A percentile compares a stretch with the other conserved stretches of the same genome.
These are phyloP conservation scores for Lingula anatina DNA, from an alignment of 2,888 invertebrate species.

Conservation along the genomic window DNA sequence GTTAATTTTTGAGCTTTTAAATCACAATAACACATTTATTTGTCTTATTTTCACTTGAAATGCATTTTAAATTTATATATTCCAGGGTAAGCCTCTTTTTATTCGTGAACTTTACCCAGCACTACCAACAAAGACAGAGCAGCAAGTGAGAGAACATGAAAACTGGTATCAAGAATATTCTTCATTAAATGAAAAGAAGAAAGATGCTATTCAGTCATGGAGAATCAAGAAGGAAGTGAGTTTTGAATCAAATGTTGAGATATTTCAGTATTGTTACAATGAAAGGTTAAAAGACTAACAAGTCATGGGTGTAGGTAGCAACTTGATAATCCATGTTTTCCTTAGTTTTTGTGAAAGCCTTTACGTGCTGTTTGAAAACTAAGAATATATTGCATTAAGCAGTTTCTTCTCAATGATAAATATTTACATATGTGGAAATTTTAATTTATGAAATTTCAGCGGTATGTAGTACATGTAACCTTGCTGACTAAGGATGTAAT, in stretches of 20 bases:
- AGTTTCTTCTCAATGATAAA: no score
- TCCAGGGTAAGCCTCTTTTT: slow-evolving; percentile 30
- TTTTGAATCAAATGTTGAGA: not conserved
- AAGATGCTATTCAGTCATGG: slow-evolving; percentile 49
- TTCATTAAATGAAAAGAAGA: slow-evolving; percentile 42
- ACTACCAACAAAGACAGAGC: slow-evolving; percentile 42
- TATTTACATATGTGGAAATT: no score
- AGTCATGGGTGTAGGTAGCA: not conserved
- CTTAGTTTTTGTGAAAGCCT: no score
- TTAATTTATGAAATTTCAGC: no score
- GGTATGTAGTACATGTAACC: no score
- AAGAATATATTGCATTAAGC: no score
- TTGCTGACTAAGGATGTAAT: not conserved
- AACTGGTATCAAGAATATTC: slow-evolving; percentile 47
- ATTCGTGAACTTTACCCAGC: slow-evolving; percentile 34
- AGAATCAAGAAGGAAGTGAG: slow-evolving; percentile 42
- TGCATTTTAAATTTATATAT: not conserved
- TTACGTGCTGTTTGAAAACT: not conserved
- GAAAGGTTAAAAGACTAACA: not conserved
- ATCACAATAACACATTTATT: not conserved
- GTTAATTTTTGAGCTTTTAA: not conserved
- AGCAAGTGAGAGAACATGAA: slow-evolving; percentile 43
- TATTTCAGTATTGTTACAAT: not conserved
- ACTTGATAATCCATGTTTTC: no score
- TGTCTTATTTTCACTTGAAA: not conserved